Percentiles rank a stretch among this genome's conserved stretches.
These are phyloP conservation scores for Artibeus lituratus DNA, from an alignment of 2,797 vertebrate species.

Conservation along the genomic window DNA sequence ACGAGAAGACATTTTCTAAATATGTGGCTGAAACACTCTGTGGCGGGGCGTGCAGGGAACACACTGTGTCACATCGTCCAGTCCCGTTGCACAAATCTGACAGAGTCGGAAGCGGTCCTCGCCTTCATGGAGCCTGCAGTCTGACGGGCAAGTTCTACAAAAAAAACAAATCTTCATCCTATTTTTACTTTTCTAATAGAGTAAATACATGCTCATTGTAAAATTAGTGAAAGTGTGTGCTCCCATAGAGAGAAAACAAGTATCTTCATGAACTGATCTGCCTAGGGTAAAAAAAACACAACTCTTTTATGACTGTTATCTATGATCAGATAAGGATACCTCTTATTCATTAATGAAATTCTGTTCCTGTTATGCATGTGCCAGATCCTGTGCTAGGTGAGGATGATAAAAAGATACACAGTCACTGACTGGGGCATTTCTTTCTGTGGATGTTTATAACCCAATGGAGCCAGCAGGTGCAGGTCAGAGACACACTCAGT, in stretches of 20 bases:
- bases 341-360: background rate
- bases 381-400: accelerated
- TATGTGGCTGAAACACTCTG: background rate
- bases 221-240: background rate
- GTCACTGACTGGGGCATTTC: accelerated
- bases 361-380: accelerated
- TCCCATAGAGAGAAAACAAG: background rate
- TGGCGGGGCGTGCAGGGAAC: background rate
- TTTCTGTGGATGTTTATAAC: background rate
- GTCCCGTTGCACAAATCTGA: background rate
- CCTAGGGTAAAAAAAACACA: background rate
- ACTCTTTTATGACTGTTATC: background rate
- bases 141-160: background rate
- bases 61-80: background rate
- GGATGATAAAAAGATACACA: background rate
- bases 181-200: background rate
- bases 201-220: background rate
- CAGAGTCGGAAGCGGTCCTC: background rate
- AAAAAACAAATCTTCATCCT: background rate
- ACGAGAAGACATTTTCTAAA: background rate
- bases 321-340: background rate
- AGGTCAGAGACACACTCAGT: too few species aligned
- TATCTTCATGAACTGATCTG: background rate
- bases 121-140: background rate
- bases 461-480: too few species aligned